Evolutionary conservation across 1,140 invertebrate species (phyloP), one percentile per base, ranked within the genome.

Genomic region (Calliphora vicina): DNA sequence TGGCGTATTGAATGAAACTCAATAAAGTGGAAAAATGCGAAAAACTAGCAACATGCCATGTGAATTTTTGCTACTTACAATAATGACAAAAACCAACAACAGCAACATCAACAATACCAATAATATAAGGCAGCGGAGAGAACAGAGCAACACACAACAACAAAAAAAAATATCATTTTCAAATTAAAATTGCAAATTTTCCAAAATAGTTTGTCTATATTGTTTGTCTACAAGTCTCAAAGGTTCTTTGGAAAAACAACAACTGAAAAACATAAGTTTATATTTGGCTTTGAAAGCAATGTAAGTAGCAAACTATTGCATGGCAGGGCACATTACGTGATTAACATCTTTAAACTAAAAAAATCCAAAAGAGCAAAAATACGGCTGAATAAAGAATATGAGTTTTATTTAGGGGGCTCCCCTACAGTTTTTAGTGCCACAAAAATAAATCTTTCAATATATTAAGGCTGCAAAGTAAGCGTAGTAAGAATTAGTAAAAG

Each of bases 181-280:
- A 76, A 76, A 76, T 76, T 76, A 76, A 76, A 76, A 76, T 76
- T 76, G 73, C 73, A 76, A 76, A 76, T 76, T 76, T 35, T 35
- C 29, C 0, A 73, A 76, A 67, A 67, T 67, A 67, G 61, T 67
- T 67, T 67, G 61, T 67, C 61, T 67, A 67, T 25, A 67, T 23
- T 67, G 61, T 67, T 17, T 6, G 17, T 12, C 8, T 50, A 50
- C 8, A 50, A 50, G 45, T 50, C 45, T 12, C 12, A 50, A 13
- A 50, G 45, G 35, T 35, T 35, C 35, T 35, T 5, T 35, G 6
- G 4, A 35, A 35, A 35, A 35, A 50, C 12, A 50, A 50, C 45
- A 50, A 17, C 12, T 50, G 45, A 50, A 50, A 50, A 50, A 67
- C 61, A 67, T 67, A 67, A 23, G 61, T 67, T 67, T 67, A 1